A percentile compares a stretch with the other conserved stretches of the same genome.
Conservation (phyloP, 2,797 vertebrate genomes). For the Typhlichthys subterraneus region DNA sequence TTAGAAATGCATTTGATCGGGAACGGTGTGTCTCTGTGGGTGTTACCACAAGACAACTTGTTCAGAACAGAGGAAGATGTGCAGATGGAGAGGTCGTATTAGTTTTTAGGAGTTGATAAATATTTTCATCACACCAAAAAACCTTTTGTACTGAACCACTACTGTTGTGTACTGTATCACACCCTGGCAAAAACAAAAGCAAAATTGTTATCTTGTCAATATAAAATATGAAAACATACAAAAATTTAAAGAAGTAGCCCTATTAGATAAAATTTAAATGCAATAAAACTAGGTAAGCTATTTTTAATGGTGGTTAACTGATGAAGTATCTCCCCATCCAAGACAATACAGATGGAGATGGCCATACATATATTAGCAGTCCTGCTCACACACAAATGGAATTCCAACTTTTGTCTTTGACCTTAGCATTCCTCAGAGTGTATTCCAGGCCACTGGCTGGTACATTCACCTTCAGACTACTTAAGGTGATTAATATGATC, state of each 20-base stretch:
- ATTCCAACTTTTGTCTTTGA: slow-evolving; percentile 66
- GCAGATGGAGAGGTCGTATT: slow-evolving; percentile 12
- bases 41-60: slow-evolving; percentile 35
- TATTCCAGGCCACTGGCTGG: slow-evolving; percentile 40
- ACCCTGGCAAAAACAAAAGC: no score
- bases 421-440: slow-evolving; percentile 59
- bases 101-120: slow-evolving; percentile 34
- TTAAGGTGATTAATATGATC: slow-evolving; percentile 55
- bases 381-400: slow-evolving; percentile 50
- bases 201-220: neutral
- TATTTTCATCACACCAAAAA: slow-evolving; percentile 7
- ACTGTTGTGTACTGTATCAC: no score
- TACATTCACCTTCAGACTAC: slow-evolving; percentile 53
- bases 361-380: neutral
- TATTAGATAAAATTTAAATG: no score
- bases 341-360: no score
- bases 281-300: no score
- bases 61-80: slow-evolving; percentile 23
- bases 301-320: no score
- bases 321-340: no score
- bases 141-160: no score
- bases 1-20: slow-evolving; percentile 76
- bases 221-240: slow-evolving; percentile 12
- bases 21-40: slow-evolving; percentile 35
- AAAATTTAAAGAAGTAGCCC: neutral